Base-by-base conservation (phyloP, 2,113 vertebrate genomes). In the Atrichornis clamosus region DNA sequence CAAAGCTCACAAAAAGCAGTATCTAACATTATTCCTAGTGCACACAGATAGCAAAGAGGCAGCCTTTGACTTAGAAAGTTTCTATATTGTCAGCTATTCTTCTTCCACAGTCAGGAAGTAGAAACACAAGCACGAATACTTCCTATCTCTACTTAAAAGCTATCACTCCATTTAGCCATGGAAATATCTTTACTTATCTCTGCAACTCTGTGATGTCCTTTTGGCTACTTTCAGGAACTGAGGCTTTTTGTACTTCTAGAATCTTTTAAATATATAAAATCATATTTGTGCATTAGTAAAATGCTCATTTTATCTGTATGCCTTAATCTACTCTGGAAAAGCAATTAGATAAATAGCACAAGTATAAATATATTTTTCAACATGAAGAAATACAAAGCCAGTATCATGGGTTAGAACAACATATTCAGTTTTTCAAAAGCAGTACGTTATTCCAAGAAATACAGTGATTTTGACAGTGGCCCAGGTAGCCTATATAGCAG, bases 381-480 rank as follows among this genome's bases (percentile, higher is more conserved):
- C 55, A 52, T 30, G 47, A 47, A 85, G 87, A 87, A 85, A 93
- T 58, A 37, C 50, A 80, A 82, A 87, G 53, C 55, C 58, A 84
- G 6, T 82, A 46, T 59, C 26, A 53, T 15, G 68, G 75, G 79
- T 96, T 88, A 91, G 75, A 93, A 92, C 47, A 91, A 92, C 35
- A 88, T 9, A 52, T 1, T 84, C 24, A 19, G 13, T 41, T 94
- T 88, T 96, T 74, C 65, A 69, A 92, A 92, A 92, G 63, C 78
- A 89, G 32, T 41, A 67, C 59, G 91, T 83, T 63, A 74, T 39
- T 94, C 93, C 82, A 94, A 93, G 59, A 81, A 94, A 78, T 26
- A 90, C 39, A 92, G 62, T 42, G 27, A 41, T 84, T 85, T 77
- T 90, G 35, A 87, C 85, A 84, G 46, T 63, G 77, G 17, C 65